Conservation (phyloP, 1,140 invertebrate species). For the Drosophila miranda region DNA sequence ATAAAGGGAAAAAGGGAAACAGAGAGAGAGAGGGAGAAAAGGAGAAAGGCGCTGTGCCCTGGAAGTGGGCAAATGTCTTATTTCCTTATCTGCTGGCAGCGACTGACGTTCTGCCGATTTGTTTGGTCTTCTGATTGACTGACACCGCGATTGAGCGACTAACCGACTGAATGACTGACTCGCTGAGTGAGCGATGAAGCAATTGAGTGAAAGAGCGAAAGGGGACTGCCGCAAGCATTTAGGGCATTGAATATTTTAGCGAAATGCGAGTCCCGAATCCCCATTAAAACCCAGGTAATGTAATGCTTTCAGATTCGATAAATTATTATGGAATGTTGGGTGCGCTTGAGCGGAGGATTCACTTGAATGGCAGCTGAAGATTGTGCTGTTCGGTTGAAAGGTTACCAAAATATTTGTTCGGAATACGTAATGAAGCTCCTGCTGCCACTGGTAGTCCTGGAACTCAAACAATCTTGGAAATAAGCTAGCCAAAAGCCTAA, state of each 20-base stretch:
- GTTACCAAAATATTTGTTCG: too few species aligned
- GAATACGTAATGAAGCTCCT: too few species aligned
- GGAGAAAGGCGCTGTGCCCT: slow-evolving; percentile 4
- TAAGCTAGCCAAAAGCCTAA: too few species aligned
- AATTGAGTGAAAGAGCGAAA: not conserved
- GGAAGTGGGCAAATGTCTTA: slow-evolving; percentile 11
- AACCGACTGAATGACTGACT: slow-evolving; percentile 31
- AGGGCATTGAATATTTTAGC: slow-evolving; percentile 36
- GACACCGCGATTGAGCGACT: slow-evolving; percentile 40
- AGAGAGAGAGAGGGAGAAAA: not conserved
- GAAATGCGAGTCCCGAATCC: not conserved
- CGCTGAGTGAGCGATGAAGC: slow-evolving; percentile 9
- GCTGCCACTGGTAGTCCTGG: too few species aligned
- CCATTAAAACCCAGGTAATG: slow-evolving; percentile 9
- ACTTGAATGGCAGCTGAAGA: not conserved
- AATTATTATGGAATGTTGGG: slow-evolving; percentile 33
- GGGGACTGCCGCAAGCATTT: slow-evolving; percentile 33
- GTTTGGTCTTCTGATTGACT: slow-evolving; percentile 47
- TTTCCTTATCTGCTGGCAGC: slow-evolving; percentile 15
- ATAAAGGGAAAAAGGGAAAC: slow-evolving; percentile 4
- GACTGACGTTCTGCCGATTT: slow-evolving; percentile 43
- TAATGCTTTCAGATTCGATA: slow-evolving; percentile 28
- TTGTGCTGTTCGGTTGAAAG: too few species aligned
- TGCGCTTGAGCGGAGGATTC: not conserved
- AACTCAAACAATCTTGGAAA: too few species aligned